Base-by-base conservation (phyloP, 1,140 invertebrate species). In the Drosophila simulans region DNA sequence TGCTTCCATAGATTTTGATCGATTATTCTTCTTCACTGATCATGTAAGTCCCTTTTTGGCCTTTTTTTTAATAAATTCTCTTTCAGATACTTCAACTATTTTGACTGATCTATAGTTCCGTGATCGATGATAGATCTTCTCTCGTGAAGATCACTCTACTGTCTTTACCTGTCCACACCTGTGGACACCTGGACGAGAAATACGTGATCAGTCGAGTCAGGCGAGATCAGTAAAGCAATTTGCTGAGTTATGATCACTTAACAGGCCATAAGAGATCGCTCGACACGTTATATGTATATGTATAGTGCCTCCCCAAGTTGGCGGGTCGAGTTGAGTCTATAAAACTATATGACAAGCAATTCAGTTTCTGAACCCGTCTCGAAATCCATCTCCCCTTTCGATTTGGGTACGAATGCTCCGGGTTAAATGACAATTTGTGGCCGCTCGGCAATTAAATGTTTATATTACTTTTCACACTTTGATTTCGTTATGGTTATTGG, bases 401-500 rank as follows among this genome's bases (percentile, higher is more conserved):
- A 66, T 51, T 62, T 35, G 63, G 63, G 17, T 25, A 27, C n/a
- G 25, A 37, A 22, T 49, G 53, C 68, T 70, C 65, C 65, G 25
- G 39, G 53, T 55, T 80, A 81, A 76, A 84, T 74, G 73, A 71
- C 59, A 64, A 70, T 70, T 70, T 70, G 68, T 37, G 68, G 45
- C 58, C 56, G 63, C 60, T 58, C 48, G 80, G 80, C 71, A 84
- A 75, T 84, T 83, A 83, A 83, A 84, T 71, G 45, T 83, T 83
- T 83, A 83, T 84, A 71, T 63, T 49, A 55, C 57, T 83, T 80
- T 80, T 83, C 76, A 85, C 80, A 83, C 80, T 63, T 79, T 63
- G 80, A 65, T 73, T 81, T 65, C 63, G 65, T 71, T 76, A 72
- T 82, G 75, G 79, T 69, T 56, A 70, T 70, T 56, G 51, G 43